These are phyloP conservation scores for Tychaedon coryphoeus DNA, from an alignment of 2,113 vertebrate genomes.

Conservation along the genomic window DNA sequence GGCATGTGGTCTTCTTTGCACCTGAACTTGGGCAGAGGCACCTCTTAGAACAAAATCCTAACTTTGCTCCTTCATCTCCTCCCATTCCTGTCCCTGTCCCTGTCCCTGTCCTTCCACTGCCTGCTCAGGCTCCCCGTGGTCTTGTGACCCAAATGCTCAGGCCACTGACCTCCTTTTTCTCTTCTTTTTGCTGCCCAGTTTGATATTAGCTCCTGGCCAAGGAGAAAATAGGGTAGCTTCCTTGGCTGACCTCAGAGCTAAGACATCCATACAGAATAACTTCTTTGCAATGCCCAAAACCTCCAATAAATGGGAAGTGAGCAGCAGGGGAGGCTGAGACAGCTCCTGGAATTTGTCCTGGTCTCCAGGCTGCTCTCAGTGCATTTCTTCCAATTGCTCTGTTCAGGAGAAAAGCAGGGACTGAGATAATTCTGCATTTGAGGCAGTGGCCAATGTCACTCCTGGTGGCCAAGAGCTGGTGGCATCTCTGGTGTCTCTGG, in stretches of 20 bases:
- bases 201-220: not conserved
- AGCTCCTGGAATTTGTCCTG: not conserved
- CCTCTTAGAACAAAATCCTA: no score
- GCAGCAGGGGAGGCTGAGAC: not conserved
- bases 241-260: not conserved
- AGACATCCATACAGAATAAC: not conserved
- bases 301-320: not conserved
- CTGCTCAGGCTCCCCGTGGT: not conserved
- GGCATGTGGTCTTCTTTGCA: not conserved
- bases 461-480: not conserved
- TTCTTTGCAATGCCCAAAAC: not conserved
- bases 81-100: not conserved
- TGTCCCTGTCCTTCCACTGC: no score
- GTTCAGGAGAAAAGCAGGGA: not conserved
- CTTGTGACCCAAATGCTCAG: not conserved
- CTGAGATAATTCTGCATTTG: not conserved
- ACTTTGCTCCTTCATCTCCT: not conserved
- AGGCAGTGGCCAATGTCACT: not conserved
- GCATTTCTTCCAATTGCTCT: not conserved
- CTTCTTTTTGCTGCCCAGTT: not conserved
- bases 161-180: not conserved
- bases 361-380: not conserved
- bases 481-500: not conserved
- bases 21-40: not conserved
- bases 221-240: not conserved